Evolutionary conservation across 64 coral and sea anemone species (phyloP).

Genomic region (Actinia equina): DNA sequence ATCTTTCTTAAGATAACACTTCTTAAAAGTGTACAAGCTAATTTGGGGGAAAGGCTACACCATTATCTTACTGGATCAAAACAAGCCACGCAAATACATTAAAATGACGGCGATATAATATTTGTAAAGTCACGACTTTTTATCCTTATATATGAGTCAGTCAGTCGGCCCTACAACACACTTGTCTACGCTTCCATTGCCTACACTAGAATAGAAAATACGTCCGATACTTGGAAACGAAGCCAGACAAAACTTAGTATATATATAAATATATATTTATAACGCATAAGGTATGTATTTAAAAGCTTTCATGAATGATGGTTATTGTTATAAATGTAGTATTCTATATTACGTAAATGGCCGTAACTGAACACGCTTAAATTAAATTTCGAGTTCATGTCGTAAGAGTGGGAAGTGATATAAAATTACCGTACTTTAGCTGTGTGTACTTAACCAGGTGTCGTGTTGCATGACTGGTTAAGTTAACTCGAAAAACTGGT

Average conservation of each 20-base stretch:
- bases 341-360: neutral
- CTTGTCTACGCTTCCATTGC: neutral
- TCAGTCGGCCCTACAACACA: neutral
- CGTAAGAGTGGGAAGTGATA: too few relatives aligned
- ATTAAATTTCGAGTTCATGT: too few relatives aligned
- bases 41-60: neutral
- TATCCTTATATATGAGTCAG: neutral
- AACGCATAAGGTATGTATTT: neutral
- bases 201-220: neutral
- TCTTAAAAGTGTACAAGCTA: constrained; percentile 1
- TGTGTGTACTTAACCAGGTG: too few relatives aligned
- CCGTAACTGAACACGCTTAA: too few relatives aligned
- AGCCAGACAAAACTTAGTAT: neutral
- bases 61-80: neutral
- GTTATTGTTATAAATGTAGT: neutral
- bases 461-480: too few relatives aligned
- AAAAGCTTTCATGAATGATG: neutral
- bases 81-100: neutral
- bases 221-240: neutral
- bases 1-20: neutral
- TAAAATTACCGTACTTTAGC: too few relatives aligned
- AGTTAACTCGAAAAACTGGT: too few relatives aligned
- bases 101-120: neutral
- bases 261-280: neutral
- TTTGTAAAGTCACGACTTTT: constrained; percentile 16